Percentiles rank a stretch among this genome's conserved stretches.
Evolutionary conservation across 2,888 invertebrate species (phyloP).

Genomic region (Neoascia interrupta): DNA sequence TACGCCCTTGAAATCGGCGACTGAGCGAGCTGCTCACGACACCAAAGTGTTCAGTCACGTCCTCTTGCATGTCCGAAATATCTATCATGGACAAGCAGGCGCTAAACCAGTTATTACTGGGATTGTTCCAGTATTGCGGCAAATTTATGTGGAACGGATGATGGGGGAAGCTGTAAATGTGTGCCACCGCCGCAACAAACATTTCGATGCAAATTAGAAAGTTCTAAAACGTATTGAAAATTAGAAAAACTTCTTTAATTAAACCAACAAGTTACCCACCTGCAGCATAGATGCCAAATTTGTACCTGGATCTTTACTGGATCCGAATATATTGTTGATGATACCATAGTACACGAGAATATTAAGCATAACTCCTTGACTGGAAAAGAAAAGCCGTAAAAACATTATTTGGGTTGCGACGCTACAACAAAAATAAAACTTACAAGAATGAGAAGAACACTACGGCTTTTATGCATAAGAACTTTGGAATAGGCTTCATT

Average conservation of each 20-base stretch:
- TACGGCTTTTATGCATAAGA: constrained; percentile 97
- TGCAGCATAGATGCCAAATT: constrained; percentile 91
- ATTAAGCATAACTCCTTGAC: constrained; percentile 95
- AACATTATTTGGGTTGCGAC: constrained; percentile 22
- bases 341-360: constrained; percentile 90
- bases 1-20: constrained; percentile 88
- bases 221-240: constrained; percentile 85
- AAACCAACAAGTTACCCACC: constrained; percentile 82
- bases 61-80: constrained; percentile 95
- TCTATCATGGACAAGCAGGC: constrained; percentile 97
- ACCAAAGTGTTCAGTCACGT: constrained; percentile 95
- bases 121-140: constrained; percentile 81
- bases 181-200: constrained; percentile 97
- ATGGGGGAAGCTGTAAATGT: constrained; percentile 97
- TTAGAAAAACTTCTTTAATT: neutral
- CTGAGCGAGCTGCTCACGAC: constrained; percentile 91
- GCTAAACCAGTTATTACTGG: constrained; percentile 83
- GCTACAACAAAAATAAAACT: constrained; percentile 79
- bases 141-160: constrained; percentile 87
- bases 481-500: constrained; percentile 96
- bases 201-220: constrained; percentile 98
- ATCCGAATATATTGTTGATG: constrained; percentile 88
- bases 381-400: constrained; percentile 79
- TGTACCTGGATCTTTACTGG: constrained; percentile 83
- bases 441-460: constrained; percentile 99